Conservation (phyloP, 2,113 vertebrate species). For the Centropus unirufus region DNA sequence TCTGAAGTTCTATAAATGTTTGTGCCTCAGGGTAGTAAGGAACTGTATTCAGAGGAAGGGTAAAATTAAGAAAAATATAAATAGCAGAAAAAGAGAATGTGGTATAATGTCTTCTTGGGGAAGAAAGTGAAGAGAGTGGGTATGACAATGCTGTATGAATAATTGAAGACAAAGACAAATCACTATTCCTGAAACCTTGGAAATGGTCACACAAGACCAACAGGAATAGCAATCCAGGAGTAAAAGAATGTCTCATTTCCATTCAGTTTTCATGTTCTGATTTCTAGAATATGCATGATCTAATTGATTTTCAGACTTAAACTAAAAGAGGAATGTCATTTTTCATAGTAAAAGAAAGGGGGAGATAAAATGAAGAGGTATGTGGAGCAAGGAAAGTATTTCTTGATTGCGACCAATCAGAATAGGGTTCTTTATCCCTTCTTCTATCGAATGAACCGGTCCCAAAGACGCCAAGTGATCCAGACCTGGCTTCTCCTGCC, state of each 20-base stretch:
- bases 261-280: not conserved
- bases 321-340: not conserved
- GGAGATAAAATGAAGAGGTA: not conserved
- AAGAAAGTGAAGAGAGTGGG: not conserved
- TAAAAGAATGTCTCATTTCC: not conserved
- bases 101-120: not conserved
- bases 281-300: not conserved
- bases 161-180: not conserved
- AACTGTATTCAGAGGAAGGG: not conserved
- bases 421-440: not conserved
- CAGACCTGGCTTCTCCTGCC: not conserved
- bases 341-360: not conserved
- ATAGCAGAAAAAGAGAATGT: not conserved
- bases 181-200: not conserved
- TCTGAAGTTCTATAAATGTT: not conserved
- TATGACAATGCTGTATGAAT: not conserved
- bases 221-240: not conserved
- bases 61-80: not conserved
- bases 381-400: not conserved
- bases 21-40: not conserved
- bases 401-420: not conserved
- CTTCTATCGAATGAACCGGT: not conserved
- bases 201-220: not conserved
- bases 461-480: not conserved
- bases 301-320: not conserved